phyloP scores from a whole-genome alignment of 2,888 invertebrate genomes.

The Nemapogon koenigi region DNA sequence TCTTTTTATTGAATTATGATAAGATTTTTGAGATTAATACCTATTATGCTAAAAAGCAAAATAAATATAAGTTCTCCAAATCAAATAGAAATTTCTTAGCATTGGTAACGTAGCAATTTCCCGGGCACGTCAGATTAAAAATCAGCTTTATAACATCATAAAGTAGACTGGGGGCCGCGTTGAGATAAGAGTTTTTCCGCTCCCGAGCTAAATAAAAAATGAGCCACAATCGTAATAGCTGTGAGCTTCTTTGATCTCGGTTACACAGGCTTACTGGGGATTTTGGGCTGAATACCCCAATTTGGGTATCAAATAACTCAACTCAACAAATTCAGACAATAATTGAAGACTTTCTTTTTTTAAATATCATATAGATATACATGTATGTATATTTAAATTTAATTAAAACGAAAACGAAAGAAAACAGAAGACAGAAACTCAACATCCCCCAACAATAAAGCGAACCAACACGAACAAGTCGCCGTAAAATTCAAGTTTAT shows the following conservation, averaged over 20 bases:
- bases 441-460: conserved; percentile 33
- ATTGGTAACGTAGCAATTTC: conserved; percentile 32
- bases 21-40: too few species aligned
- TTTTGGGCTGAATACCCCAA: conserved; percentile 47
- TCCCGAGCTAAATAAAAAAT: conserved; percentile 58
- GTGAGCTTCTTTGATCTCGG: conserved; percentile 58
- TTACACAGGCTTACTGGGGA: conserved; percentile 55
- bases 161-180: conserved; percentile 42
- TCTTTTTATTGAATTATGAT: too few species aligned
- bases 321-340: conserved; percentile 45
- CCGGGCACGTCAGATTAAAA: conserved; percentile 56
- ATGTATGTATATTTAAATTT: neutral
- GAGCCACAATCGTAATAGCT: conserved; percentile 61
- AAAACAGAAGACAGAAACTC: neutral
- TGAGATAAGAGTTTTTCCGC: conserved; percentile 52
- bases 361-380: too few species aligned
- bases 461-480: conserved; percentile 39
- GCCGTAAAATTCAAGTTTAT: conserved; percentile 55
- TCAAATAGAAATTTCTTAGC: too few species aligned
- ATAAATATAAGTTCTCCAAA: too few species aligned
- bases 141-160: conserved; percentile 64
- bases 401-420: neutral
- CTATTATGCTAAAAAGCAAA: too few species aligned
- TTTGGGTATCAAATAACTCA: conserved; percentile 58
- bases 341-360: too few species aligned